Evolutionary conservation across 2,113 vertebrate species (phyloP).

Genomic region (Spea bombifrons): DNA sequence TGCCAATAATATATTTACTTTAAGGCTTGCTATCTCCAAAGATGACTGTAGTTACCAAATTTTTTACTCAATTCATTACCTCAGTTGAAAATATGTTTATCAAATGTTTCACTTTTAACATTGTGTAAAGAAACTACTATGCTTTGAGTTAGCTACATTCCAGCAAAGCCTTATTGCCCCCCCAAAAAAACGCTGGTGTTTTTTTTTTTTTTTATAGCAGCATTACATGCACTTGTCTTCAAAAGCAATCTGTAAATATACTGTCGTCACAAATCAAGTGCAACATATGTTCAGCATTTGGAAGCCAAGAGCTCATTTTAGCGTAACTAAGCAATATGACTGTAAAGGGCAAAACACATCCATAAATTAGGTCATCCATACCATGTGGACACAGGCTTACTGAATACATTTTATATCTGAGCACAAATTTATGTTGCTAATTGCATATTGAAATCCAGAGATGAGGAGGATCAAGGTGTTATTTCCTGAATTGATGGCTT

Average conservation of each 20-base stretch:
- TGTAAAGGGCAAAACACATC: constrained; percentile 16
- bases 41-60: no score
- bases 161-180: constrained; percentile 5
- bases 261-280: constrained; percentile 39
- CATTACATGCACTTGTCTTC: constrained; percentile 9
- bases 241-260: constrained; percentile 40
- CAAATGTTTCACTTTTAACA: neutral
- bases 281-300: constrained; percentile 43
- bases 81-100: constrained; percentile 1
- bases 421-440: neutral
- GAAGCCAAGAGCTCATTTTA: constrained; percentile 39
- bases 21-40: no score
- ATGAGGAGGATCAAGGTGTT: neutral
- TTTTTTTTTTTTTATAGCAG: constrained; percentile 33
- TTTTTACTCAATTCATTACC: neutral
- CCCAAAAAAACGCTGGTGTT: constrained; percentile 1
- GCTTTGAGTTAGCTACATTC: constrained; percentile 1
- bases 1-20: no score
- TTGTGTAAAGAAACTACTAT: neutral
- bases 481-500: neutral
- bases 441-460: neutral
- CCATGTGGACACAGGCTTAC: constrained; percentile 7
- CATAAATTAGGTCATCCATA: neutral
- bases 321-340: constrained; percentile 38
- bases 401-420: constrained; percentile 14